These are phyloP conservation scores for Strix uralensis DNA, from an alignment of 2,113 vertebrate genomes.

Conservation along the genomic window DNA sequence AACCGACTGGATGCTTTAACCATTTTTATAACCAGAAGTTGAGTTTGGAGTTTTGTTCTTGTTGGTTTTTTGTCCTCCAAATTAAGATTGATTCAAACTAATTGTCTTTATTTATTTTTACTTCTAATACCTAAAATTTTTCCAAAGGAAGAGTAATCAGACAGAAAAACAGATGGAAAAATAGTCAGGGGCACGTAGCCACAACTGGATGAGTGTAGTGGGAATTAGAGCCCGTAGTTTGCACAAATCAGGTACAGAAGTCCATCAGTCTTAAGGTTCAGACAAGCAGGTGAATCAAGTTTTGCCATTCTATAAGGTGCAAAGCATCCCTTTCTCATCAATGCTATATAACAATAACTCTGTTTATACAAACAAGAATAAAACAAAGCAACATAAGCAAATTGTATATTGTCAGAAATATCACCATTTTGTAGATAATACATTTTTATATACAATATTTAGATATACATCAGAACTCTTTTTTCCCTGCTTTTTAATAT, in stretches of 20 bases:
- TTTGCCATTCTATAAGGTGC: neutral
- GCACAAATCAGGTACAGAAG: neutral
- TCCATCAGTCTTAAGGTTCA: neutral
- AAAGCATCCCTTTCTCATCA: neutral
- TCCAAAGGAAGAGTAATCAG: neutral
- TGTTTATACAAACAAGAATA: slow-evolving; percentile 25
- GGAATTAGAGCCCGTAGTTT: neutral
- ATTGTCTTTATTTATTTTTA: neutral
- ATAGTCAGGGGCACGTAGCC: neutral
- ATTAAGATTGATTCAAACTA: neutral
- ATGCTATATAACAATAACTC: neutral
- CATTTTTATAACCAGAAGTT: neutral
- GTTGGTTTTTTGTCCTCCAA: neutral
- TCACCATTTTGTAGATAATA: neutral
- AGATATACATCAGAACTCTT: neutral
- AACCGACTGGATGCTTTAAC: neutral
- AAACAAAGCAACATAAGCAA: neutral
- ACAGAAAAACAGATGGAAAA: neutral
- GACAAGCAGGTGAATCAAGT: neutral
- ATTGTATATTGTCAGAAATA: neutral
- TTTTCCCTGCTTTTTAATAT: neutral
- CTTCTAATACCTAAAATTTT: neutral
- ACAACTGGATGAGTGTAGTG: neutral
- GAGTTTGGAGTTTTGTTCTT: neutral
- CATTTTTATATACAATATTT: neutral